Percentiles rank a stretch among this genome's conserved stretches.
Conservation (phyloP, 2,797 vertebrate genomes). For the Leptatherina wallacei region DNA sequence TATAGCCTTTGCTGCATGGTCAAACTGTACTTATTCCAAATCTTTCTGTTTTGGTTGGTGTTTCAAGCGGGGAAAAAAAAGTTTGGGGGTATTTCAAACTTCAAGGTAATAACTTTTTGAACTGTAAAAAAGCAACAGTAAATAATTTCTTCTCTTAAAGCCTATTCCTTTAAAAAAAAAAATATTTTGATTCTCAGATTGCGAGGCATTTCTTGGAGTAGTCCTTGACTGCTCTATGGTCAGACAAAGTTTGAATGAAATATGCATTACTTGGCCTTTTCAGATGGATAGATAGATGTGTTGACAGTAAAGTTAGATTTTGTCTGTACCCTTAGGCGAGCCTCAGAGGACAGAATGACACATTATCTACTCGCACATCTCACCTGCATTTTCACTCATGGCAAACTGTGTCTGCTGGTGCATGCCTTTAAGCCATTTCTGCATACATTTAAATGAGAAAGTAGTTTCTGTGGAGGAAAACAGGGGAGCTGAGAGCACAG, state of each 20-base stretch:
- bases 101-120: neutral
- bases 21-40: too few relatives aligned
- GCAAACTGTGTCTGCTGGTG: conserved; percentile 48
- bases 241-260: neutral
- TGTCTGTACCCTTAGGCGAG: conserved; percentile 30
- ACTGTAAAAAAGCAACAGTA: neutral
- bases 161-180: neutral
- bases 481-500: conserved; percentile 18
- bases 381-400: conserved; percentile 54
- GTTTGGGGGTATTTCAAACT: neutral
- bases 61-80: neutral
- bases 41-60: neutral
- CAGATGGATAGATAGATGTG: conserved; percentile 6
- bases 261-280: conserved; percentile 1
- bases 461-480: neutral
- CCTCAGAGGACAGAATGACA: conserved; percentile 46
- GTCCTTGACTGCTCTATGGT: neutral
- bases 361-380: conserved; percentile 48
- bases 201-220: too few relatives aligned
- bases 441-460: conserved; percentile 61
- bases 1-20: too few relatives aligned
- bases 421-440: conserved; percentile 58
- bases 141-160: neutral
- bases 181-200: neutral
- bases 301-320: conserved; percentile 29